Base-by-base conservation (phyloP, 2,113 vertebrate species). In the Hydrolagus affinis region DNA sequence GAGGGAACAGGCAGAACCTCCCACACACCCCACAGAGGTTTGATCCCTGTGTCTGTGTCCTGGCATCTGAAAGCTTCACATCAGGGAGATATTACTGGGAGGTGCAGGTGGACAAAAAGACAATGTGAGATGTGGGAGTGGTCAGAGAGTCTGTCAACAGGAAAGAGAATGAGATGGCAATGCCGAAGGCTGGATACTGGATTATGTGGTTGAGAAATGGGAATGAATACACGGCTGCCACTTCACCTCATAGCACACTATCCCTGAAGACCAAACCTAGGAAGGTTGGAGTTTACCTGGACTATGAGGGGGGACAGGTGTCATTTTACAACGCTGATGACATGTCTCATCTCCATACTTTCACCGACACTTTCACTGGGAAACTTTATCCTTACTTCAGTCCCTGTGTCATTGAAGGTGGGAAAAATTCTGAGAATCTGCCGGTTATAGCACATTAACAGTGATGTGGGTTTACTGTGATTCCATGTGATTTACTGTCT, bases 71-170 rank as follows among this genome's bases (percentile, higher is more conserved):
- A 15, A 30, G 23, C 0, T 70, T 85, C 28, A 23, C 66, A 11
- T 85, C 66, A 1, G 85, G 85, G 4, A 70, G 30, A 62, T 66
- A 85, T 64, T 85, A 85, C 85, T 85, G 85, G 85, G 85, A 85
- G 85, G 85, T 85, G 66, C 66, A 85, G 12, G 85, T 85, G n/a
- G 85, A 66, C 7, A 57, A 4, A 64, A 85, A 85, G 68, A 85
- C 85, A 8, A 66, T 23, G 85, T 85, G 85, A 66, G 85, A 72
- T 21, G 11, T 85, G 66, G 85, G 85, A 11, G 68, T 85, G 85
- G 85, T 72, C 56, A 70, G 30, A 17, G 66, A 70, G 30, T 85
- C 85, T 28, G 59, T 85, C 28, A 70, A 17, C 68, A 28, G 85
- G 66, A 85, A 85, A 15, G 85, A 56, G 9, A 32, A 85, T 32